Evolutionary conservation across 1,140 invertebrate species (phyloP), one percentile per base, ranked within the genome.

Genomic region (Sesamia nonagrioides): DNA sequence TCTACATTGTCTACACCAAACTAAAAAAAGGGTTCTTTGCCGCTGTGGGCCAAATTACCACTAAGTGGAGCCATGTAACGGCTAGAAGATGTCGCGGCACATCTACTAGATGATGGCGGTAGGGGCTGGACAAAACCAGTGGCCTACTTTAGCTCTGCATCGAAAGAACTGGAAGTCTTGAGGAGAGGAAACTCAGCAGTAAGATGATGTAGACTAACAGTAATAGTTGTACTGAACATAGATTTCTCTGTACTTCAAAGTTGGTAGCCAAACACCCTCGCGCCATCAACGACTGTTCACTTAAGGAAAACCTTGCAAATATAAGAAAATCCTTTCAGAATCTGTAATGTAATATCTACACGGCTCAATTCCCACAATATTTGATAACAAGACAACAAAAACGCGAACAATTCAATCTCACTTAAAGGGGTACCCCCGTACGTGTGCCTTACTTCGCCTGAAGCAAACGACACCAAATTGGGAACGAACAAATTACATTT

Each of bases 401-500:
- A 71, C 42, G 71, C 74, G 61, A 82, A 77, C 86, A 88, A 91
- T 90, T 85, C 88, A 90, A 91, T 85, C 81, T 79, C 85, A 89
- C 87, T 89, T 89, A 87, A 77, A 75, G 79, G 85, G 77, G 80
- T 81, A 84, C 81, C 78, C 75, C 72, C 86, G 86, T 71, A 52
- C 50, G 27, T 18, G 50, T n/a, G n/a, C 17, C 15, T 37, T 13
- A 63, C 35, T 60, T 18, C 2, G 40, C 73, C 73, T 13, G 21
- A 9, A 27, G 73, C 71, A 56, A 17, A 61, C 15, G 18, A 61
- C 56, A 74, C 56, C 84, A 89, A 92, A 91, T 92, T 90, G 89
- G 85, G 84, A 87, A 78, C 77, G 80, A 88, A 80, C 85, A 84
- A 88, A 88, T 90, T 85, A 87, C 84, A 81, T 90, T 90, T 91